Evolutionary conservation across 1,140 invertebrate genomes (phyloP), one percentile per base, ranked within the genome.

Genomic region (Meloidogyne floridensis): DNA sequence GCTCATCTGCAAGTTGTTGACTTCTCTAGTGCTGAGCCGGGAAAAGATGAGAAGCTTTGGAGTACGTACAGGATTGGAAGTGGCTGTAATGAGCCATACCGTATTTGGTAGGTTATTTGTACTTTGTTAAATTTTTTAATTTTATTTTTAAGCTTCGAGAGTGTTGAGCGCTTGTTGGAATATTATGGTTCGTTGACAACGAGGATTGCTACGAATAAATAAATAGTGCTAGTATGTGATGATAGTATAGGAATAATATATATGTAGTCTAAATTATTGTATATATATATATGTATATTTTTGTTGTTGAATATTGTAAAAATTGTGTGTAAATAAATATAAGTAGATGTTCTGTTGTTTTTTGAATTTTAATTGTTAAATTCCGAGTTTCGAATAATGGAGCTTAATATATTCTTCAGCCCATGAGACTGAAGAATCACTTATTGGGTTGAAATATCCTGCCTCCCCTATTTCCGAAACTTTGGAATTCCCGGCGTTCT

Each of bases 61-160:
- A 65, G 59, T 65, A 65, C 59, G n/a, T 65, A n/a, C 59, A 65
- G n/a, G 59, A 65, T 18, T 18, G 59, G 59, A n/a, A 65, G n/a
- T 65, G 59, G n/a, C n/a, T 6, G n/a, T 65, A 65, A 65, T 65
- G 59, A 65, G 6, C 15, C 5, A 11, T 65, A 65, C 59, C 59
- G 59, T 65, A n/a, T 65, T 65, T 65, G 59, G 59, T 65, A 15
- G n/a, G 10, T n/a, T 65, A n/a, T 65, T n/a, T 32, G 32, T 32
- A 32, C 10, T 11, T 6, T n/a, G 4, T 65, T 59, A 59, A n/a
- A 59, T 5, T 3, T 59, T 59, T 59, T 13, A 59, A 59, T 59
- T 59, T 18, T 32, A 32, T 32, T 15, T 65, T 65, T 6, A 47
- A 65, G 59, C 59, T 65, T 65, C 59, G n/a, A 65, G 10, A 65